phyloP scores from a whole-genome alignment of 2,113 vertebrate genomes.

The Mellivora capensis region DNA sequence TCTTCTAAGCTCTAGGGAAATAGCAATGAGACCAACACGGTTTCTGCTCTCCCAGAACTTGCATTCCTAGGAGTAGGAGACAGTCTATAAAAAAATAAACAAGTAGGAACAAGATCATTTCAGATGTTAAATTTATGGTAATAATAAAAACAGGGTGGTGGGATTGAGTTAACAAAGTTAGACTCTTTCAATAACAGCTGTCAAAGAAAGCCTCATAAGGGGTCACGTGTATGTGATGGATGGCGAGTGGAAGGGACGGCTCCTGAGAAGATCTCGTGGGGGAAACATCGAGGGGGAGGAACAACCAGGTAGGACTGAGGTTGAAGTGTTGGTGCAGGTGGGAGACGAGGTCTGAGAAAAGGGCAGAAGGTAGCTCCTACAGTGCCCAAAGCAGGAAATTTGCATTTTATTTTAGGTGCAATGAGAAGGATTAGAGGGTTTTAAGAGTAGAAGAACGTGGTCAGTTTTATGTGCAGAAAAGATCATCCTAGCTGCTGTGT shows the following conservation, averaged over 20 bases:
- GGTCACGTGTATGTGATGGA: neutral
- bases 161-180: neutral
- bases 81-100: neutral
- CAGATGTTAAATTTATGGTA: neutral
- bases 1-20: neutral
- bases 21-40: neutral
- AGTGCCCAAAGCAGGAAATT: neutral
- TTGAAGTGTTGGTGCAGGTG: neutral
- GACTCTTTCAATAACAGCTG: neutral
- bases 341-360: neutral
- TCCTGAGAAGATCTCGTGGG: neutral
- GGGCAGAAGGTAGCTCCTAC: neutral
- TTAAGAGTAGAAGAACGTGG: neutral
- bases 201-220: neutral
- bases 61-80: neutral
- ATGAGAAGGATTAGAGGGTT: neutral
- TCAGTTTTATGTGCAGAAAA: neutral
- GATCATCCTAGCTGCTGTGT: neutral
- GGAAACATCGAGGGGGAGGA: neutral
- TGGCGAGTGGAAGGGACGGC: neutral
- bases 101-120: neutral
- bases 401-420: neutral
- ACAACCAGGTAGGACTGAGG: neutral
- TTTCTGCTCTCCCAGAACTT: neutral
- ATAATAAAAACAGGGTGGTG: neutral